phyloP scores from a whole-genome alignment of 1,140 invertebrate genomes.

The Drosophila paulistorum region DNA sequence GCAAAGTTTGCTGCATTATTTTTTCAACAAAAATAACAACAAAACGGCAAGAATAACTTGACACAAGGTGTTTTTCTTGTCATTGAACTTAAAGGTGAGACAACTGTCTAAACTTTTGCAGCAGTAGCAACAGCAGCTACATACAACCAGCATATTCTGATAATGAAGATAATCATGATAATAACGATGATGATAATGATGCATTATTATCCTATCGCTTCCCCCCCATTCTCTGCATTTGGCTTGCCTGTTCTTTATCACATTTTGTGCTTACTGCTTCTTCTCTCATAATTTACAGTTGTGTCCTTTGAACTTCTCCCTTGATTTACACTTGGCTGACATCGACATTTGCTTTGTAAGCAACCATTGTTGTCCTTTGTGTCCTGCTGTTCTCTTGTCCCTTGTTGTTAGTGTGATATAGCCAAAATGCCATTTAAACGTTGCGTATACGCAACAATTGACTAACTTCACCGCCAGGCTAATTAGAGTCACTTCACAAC shows the following conservation, averaged over 20 bases:
- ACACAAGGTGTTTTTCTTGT: conserved; percentile 65
- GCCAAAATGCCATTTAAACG: conserved; percentile 49
- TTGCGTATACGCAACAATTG: conserved; percentile 67
- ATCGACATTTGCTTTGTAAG: conserved; percentile 64
- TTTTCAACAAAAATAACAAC: conserved; percentile 41
- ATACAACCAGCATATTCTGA: conserved; percentile 35
- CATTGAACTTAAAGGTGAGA: conserved; percentile 63
- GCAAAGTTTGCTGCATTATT: conserved; percentile 74
- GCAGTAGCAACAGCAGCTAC: conserved; percentile 48
- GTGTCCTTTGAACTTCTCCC: conserved; percentile 69
- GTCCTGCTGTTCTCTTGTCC: conserved; percentile 56
- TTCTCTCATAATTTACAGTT: conserved; percentile 73
- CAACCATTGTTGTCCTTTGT: conserved; percentile 43
- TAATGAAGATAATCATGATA: conserved; percentile 20
- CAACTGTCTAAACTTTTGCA: conserved; percentile 50
- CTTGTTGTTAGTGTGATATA: conserved; percentile 60
- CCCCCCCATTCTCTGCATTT: neutral
- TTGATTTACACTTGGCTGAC: conserved; percentile 77
- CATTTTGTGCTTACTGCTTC: conserved; percentile 53
- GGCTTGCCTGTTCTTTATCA: conserved; percentile 50
- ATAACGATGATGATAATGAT: conserved; percentile 33
- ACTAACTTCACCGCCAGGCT: conserved; percentile 33
- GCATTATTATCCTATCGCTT: conserved; percentile 30
- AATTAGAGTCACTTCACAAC: conserved; percentile 48
- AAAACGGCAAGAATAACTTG: conserved; percentile 37